Evolutionary conservation across 2,797 vertebrate species (phyloP).

Genomic region (Poliocrania exsul): DNA sequence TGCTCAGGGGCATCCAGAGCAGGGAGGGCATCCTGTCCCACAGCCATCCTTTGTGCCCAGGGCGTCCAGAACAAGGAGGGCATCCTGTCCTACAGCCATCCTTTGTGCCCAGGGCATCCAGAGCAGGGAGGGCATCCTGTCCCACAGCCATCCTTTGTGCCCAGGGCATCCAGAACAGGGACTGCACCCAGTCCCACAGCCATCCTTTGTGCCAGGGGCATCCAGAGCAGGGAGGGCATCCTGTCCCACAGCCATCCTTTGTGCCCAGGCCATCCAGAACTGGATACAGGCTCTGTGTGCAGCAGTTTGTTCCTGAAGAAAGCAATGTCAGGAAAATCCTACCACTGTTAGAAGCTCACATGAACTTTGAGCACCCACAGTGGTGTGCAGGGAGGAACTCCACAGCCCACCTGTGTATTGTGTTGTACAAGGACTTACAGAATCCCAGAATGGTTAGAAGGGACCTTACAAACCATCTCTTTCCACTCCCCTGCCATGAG

Average conservation of each 20-base stretch:
- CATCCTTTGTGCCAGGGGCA: no score
- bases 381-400: not conserved
- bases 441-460: not conserved
- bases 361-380: not conserved
- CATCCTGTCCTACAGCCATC: no score
- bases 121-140: no score
- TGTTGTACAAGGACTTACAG: not conserved
- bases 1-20: not conserved
- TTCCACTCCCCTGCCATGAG: not conserved
- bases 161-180: no score
- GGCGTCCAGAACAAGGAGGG: not conserved
- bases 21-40: no score
- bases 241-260: not conserved
- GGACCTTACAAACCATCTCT: not conserved
- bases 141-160: no score
- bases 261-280: not conserved
- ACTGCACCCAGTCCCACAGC: no score
- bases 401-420: not conserved
- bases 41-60: no score
- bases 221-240: no score
- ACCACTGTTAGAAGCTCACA: not conserved
- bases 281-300: not conserved
- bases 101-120: no score
- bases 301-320: not conserved
- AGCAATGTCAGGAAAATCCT: not conserved